Evolutionary conservation across 2,888 invertebrate genomes (phyloP), one percentile per base, ranked within the genome.

Genomic region (Cephonodes hylas): DNA sequence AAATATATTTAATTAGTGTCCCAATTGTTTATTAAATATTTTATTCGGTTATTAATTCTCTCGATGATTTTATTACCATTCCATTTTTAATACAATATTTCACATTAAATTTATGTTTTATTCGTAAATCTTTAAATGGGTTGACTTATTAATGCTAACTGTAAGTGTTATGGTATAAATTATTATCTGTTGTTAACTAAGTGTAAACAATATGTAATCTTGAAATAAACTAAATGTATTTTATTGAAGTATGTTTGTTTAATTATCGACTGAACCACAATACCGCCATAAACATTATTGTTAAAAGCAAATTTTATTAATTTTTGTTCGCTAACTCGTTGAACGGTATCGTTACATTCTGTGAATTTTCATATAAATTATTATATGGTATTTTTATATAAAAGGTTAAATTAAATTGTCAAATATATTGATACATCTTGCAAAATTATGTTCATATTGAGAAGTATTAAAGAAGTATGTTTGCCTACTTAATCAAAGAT

Each of bases 121-220:
- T 27, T 45, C 15, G 27, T 27, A 25, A 25, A 48, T 23, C 6
- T 8, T 53, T 8, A n/a, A 53, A 8, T 53, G 27, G 15, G 27
- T 53, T 27, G 4, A 53, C 18, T 31, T 75, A 75, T 79, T n/a
- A n/a, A 53, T 27, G 53, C 53, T 53, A 53, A 18, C 15, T 53
- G 18, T 53, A 53, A 53, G 53, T 53, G 53, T 53, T 77, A 79
- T 74, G 71, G 73, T 77, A 75, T 67, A 46, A 48, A 60, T 68
- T 66, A 72, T 76, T 79, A 75, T 72, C 67, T 79, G 81, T 83
- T 83, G 86, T 87, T 86, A 79, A 81, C 79, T 84, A 84, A 78
- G 82, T 84, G 72, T 84, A 83, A 79, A 79, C 69, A 53, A 53
- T 31, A 53, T 53, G 53, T 53, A 53, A 53, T 53, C 53, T 67